Evolutionary conservation across 53 echinoderm and acorn worm genomes (phyloP).

Genomic region (Hippasteria phrygiana): DNA sequence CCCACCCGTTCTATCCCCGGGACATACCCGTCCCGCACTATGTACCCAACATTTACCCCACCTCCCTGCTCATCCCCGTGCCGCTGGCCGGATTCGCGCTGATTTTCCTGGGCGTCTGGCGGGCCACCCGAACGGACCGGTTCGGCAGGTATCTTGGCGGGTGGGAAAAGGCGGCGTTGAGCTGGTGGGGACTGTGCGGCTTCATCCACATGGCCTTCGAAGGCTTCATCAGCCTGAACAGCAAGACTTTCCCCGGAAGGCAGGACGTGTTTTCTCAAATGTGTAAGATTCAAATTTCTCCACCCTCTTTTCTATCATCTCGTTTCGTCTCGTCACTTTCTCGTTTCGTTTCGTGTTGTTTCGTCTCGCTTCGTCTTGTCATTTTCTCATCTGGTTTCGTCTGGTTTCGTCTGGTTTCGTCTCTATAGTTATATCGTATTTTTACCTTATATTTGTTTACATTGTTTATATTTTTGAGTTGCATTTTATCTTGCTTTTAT

Average conservation of each 20-base stretch:
- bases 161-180: slow-evolving; percentile 69
- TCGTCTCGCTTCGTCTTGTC: too few relatives aligned
- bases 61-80: slow-evolving; percentile 7
- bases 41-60: slow-evolving; percentile 34
- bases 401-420: too few relatives aligned
- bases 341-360: too few relatives aligned
- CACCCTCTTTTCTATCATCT: too few relatives aligned
- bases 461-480: too few relatives aligned
- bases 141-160: slow-evolving; percentile 41
- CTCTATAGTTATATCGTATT: too few relatives aligned
- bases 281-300: slow-evolving; percentile 79
- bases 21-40: slow-evolving; percentile 58
- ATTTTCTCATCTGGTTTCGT: too few relatives aligned
- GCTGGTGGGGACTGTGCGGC: slow-evolving; percentile 89
- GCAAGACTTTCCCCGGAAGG: slow-evolving; percentile 53
- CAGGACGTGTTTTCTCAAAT: slow-evolving; percentile 79
- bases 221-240: slow-evolving; percentile 64
- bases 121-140: slow-evolving; percentile 56
- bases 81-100: slow-evolving; percentile 46
- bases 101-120: slow-evolving; percentile 64
- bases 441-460: too few relatives aligned
- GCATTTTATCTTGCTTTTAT: too few relatives aligned
- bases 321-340: too few relatives aligned
- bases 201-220: slow-evolving; percentile 80
- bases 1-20: slow-evolving; percentile 64